A percentile compares a stretch with the other conserved stretches of the same genome.
Evolutionary conservation across 2,797 vertebrate genomes (phyloP).

Genomic region (Craterocephalus amniculus): DNA sequence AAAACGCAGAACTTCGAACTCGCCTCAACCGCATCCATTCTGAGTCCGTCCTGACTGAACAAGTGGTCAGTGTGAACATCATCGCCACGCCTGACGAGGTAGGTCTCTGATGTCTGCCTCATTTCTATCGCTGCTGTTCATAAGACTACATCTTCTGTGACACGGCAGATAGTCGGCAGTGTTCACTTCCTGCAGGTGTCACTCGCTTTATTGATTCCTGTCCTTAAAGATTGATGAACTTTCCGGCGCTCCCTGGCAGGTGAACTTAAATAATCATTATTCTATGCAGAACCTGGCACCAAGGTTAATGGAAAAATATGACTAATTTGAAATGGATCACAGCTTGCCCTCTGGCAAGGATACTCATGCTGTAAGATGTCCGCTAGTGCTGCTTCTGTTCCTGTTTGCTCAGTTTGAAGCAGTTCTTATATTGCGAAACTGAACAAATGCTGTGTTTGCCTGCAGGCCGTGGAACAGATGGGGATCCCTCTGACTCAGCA

Average conservation of each 20-base stretch:
- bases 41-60: slow-evolving; percentile 95
- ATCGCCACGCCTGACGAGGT: slow-evolving; percentile 98
- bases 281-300: slow-evolving; percentile 56
- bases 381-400: slow-evolving; percentile 37
- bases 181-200: slow-evolving; percentile 57
- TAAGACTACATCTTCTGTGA: slow-evolving; percentile 30
- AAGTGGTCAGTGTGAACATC: slow-evolving; percentile 99
- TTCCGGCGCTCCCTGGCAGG: slow-evolving; percentile 43
- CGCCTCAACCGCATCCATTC: slow-evolving; percentile 98
- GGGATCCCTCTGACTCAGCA: slow-evolving; percentile 95
- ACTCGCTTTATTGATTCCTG: slow-evolving; percentile 62
- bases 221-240: slow-evolving; percentile 55
- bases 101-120: slow-evolving; percentile 62
- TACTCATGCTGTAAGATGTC: slow-evolving; percentile 46
- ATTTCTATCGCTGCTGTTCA: slow-evolving; percentile 28
- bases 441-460: slow-evolving; percentile 57
- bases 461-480: slow-evolving; percentile 89
- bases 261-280: slow-evolving; percentile 59
- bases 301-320: slow-evolving; percentile 67
- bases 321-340: slow-evolving; percentile 62
- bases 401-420: slow-evolving; percentile 36
- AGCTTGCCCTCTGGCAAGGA: slow-evolving; percentile 46
- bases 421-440: slow-evolving; percentile 33
- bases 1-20: slow-evolving; percentile 97
- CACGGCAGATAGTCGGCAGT: slow-evolving; percentile 26